phyloP scores from a whole-genome alignment of 2,113 vertebrate species.

The Muntiacus muntjak region DNA sequence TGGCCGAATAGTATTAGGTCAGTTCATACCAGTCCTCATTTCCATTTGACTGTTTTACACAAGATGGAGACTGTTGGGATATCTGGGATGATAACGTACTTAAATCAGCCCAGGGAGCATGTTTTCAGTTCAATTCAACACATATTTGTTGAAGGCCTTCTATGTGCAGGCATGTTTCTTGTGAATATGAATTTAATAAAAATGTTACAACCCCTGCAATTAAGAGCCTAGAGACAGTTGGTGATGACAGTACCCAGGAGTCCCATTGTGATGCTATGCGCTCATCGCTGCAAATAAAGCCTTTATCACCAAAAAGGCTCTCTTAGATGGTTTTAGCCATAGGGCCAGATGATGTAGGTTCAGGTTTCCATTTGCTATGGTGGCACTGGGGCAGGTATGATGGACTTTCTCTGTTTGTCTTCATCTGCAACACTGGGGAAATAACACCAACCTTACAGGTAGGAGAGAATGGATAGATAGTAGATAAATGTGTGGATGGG shows the following conservation, averaged over 20 bases:
- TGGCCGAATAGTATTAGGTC: too few relatives aligned
- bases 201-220: neutral
- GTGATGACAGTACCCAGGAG: neutral
- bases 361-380: neutral
- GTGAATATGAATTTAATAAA: neutral
- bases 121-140: neutral
- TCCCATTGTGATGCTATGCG: neutral
- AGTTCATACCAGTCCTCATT: neutral
- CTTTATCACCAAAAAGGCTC: neutral
- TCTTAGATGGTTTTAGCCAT: neutral
- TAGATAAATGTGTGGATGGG: neutral
- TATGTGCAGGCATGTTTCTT: neutral
- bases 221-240: neutral
- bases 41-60: neutral
- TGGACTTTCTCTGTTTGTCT: neutral
- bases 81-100: neutral
- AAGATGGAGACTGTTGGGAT: neutral
- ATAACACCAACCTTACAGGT: accelerated
- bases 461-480: neutral
- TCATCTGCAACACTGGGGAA: neutral
- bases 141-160: neutral
- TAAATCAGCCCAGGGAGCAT: neutral
- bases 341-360: neutral
- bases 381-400: neutral
- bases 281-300: neutral